Evolutionary conservation across 1,140 invertebrate genomes (phyloP).

Genomic region (Lasioglossum baleicum): DNA sequence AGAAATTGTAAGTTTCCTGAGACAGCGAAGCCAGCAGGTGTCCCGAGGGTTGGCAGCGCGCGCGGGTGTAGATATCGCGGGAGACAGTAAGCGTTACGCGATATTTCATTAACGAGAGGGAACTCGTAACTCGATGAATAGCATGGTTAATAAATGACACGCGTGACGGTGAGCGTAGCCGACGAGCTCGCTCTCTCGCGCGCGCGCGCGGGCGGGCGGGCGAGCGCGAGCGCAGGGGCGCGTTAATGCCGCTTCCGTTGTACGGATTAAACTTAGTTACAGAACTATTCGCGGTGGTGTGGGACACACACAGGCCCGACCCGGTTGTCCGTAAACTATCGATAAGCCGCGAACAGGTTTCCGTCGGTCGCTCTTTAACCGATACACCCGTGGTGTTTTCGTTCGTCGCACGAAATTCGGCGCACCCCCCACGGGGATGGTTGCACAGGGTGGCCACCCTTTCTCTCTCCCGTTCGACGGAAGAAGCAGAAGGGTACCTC

Average conservation of each 20-base stretch:
- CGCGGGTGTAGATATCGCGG: not conserved
- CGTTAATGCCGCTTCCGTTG: constrained; percentile 21
- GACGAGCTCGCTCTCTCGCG: not conserved
- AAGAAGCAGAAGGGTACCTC: too few relatives aligned
- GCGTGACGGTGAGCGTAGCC: constrained; percentile 28
- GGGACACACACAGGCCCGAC: not conserved
- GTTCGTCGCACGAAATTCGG: not conserved
- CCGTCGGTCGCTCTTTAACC: constrained; percentile 18
- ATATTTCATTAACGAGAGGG: constrained; percentile 30
- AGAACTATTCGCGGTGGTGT: constrained; percentile 24
- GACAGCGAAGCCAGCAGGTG: too few relatives aligned
- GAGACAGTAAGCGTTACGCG: constrained; percentile 12
- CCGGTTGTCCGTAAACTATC: constrained; percentile 31
- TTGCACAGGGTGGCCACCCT: too few relatives aligned
- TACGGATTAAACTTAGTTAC: constrained; percentile 32
- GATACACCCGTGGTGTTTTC: not conserved
- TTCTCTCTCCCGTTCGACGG: too few relatives aligned
- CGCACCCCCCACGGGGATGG: too few relatives aligned
- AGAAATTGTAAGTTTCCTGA: too few relatives aligned
- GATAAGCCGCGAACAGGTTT: constrained; percentile 11
- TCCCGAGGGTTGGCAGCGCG: not conserved
- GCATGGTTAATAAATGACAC: constrained; percentile 30
- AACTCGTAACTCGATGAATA: constrained; percentile 43
- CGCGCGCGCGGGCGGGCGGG: too few relatives aligned
- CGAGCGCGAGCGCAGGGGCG: too few relatives aligned